Conservation (phyloP, 2,113 vertebrate genomes). For the Corydoras sp. region DNA sequence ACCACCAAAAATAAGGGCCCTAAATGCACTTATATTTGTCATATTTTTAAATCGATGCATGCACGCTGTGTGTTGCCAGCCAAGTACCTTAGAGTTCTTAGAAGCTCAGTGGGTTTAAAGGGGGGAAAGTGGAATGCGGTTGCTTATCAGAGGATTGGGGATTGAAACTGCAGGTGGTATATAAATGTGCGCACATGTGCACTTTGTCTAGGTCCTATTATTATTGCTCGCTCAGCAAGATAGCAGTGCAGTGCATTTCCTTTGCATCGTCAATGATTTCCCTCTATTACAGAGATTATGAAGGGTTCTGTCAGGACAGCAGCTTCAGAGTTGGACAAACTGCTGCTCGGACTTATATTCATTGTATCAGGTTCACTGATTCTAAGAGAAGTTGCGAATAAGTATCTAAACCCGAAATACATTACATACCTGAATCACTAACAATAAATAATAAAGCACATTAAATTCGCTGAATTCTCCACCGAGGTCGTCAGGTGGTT, state of each 20-base stretch:
- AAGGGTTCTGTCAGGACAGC: not conserved
- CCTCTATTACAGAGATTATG: conserved; percentile 8
- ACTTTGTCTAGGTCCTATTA: conserved; percentile 9
- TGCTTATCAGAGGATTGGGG: conserved; percentile 38
- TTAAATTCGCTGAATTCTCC: too few species aligned
- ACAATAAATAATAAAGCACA: too few species aligned
- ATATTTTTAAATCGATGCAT: not conserved
- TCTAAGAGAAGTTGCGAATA: too few species aligned
- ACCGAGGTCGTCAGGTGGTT: too few species aligned
- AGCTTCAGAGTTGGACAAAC: not conserved
- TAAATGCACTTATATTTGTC: too few species aligned
- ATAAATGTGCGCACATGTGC: conserved; percentile 11
- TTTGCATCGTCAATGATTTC: conserved; percentile 23
- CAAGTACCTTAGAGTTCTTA: conserved; percentile 16
- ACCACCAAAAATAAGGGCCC: too few species aligned
- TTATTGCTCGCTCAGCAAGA: conserved; percentile 12
- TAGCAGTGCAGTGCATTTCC: conserved; percentile 12
- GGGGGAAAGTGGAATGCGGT: conserved; percentile 29
- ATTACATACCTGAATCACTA: too few species aligned
- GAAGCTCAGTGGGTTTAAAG: conserved; percentile 32
- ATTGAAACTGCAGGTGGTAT: conserved; percentile 27
- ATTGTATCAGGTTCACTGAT: too few species aligned
- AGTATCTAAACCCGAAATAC: too few species aligned
- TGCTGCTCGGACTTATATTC: too few species aligned
- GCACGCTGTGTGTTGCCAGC: conserved; percentile 22